phyloP scores from a whole-genome alignment of 2,888 invertebrate species.

The Amblyteles armatorius region DNA sequence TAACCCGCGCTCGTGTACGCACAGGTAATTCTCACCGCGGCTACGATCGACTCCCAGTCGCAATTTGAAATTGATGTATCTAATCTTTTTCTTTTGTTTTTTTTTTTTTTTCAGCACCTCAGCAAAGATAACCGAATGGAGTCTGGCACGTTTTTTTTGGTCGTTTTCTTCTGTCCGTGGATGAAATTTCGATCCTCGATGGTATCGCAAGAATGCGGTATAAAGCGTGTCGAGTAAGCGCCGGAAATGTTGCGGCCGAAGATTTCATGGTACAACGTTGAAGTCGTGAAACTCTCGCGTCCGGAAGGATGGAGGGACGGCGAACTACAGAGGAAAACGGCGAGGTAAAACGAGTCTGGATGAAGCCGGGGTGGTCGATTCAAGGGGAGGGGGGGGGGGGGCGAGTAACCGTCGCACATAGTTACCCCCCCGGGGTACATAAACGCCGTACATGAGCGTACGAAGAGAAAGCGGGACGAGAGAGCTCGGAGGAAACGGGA shows the following conservation, averaged over 20 bases:
- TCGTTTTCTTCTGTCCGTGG: neutral
- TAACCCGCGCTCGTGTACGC: constrained; percentile 64
- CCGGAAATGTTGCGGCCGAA: constrained; percentile 60
- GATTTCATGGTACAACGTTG: constrained; percentile 64
- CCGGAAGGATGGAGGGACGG: neutral
- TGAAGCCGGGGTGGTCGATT: constrained; percentile 10
- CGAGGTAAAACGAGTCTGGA: constrained; percentile 34
- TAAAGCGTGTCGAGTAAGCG: constrained; percentile 33
- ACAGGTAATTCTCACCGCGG: constrained; percentile 75
- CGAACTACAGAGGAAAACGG: neutral
- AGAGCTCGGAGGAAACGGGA: constrained; percentile 3
- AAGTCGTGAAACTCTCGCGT: constrained; percentile 72
- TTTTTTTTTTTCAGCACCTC: constrained; percentile 29
- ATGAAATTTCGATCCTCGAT: neutral
- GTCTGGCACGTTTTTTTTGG: neutral
- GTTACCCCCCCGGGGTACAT: constrained; percentile 51
- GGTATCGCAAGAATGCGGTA: neutral
- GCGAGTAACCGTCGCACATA: constrained; percentile 44
- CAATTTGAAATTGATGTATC: constrained; percentile 80
- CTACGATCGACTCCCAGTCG: constrained; percentile 77
- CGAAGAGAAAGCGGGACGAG: constrained; percentile 4
- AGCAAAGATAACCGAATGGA: too few species aligned
- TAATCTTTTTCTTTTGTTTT: constrained; percentile 67
- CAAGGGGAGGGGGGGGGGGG: neutral
- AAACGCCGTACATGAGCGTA: constrained; percentile 56